Evolutionary conservation across 37 sponge, comb jelly and placozoan species (phyloP), one percentile per base, ranked within the genome.

Genomic region (Beroe ovata): DNA sequence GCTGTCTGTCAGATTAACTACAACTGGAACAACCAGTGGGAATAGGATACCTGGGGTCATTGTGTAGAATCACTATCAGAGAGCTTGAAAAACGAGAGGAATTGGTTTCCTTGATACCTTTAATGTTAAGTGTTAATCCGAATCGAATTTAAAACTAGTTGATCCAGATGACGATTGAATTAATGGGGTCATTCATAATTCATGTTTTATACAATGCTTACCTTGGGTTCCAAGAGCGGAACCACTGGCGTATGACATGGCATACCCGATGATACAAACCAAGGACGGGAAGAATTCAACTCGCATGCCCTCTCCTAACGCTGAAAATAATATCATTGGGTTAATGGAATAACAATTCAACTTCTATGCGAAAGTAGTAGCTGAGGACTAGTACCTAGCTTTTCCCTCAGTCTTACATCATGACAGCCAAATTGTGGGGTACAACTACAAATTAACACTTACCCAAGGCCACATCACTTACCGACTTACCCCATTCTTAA

Each of bases 211-310:
- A n/a, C n/a, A n/a, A n/a, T n/a, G n/a, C n/a, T n/a, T n/a, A 71
- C 71, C 71, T 71, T 71, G 71, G 6, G 71, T 71, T 71, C 71
- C 71, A 21, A 71, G 21, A 30, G 71, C 71, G 6, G 71, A 71
- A 20, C 71, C 71, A 71, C 71, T 71, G 28, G 71, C 71, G 20
- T 71, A 71, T 4, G 71, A 71, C 71, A 71, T 71, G 1, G 38
- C 34, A 38, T 71, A 71, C 38, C 71, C 71, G 36, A 71, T 71
- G 4, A 71, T 35, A 34, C 71, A 71, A 8, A 71, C 71, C 11
- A 71, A 20, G 8, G 71, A 29, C 6, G 71, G 71, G 71, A 71
- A 71, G 36, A 35, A 71, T 28, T 71, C 36, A 6, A 71, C 71
- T 20, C 19, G 35, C 71, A 71, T 41, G 30, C 21, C 22, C 59